These are phyloP conservation scores for Pinna nobilis DNA, from an alignment of 1,140 invertebrate species.

Conservation along the genomic window DNA sequence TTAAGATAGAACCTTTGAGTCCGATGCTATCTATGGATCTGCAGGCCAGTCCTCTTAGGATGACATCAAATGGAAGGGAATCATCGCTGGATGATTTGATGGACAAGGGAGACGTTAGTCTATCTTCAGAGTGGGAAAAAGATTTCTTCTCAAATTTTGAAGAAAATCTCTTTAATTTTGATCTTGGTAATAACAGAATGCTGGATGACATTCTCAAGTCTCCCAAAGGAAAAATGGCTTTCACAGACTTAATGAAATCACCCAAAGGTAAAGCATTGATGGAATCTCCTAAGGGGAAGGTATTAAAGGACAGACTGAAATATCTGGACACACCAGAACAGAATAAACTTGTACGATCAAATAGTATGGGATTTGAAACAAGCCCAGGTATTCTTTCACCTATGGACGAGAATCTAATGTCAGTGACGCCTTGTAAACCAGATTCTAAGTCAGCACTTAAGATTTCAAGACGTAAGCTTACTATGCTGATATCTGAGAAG, in stretches of 20 bases:
- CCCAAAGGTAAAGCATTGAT: constrained; percentile 43
- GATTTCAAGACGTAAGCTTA: constrained; percentile 22
- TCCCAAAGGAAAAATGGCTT: constrained; percentile 43
- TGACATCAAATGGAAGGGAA: constrained; percentile 8
- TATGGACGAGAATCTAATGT: constrained; percentile 33
- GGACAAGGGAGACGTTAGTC: constrained; percentile 23
- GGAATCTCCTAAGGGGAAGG: constrained; percentile 40
- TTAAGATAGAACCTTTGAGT: constrained; percentile 8
- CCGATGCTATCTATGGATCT: constrained; percentile 2
- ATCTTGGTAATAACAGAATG: constrained; percentile 43
- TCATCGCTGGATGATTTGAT: constrained; percentile 13
- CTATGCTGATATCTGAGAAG: background rate
- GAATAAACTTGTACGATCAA: background rate
- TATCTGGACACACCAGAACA: constrained; percentile 18
- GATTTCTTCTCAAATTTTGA: constrained; percentile 56
- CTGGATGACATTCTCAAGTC: constrained; percentile 48
- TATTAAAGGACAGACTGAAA: constrained; percentile 28
- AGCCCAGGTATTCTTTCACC: constrained; percentile 17
- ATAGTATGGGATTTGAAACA: constrained; percentile 25
- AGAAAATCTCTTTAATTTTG: constrained; percentile 55
- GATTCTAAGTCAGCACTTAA: constrained; percentile 23
- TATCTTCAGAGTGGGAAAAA: constrained; percentile 54
- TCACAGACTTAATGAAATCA: constrained; percentile 40
- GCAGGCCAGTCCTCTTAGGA: constrained; percentile 21
- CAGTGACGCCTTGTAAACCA: constrained; percentile 33